These are phyloP conservation scores for Diadumene lineata DNA, from an alignment of 92 coral and sea anemone genomes.

Conservation along the genomic window DNA sequence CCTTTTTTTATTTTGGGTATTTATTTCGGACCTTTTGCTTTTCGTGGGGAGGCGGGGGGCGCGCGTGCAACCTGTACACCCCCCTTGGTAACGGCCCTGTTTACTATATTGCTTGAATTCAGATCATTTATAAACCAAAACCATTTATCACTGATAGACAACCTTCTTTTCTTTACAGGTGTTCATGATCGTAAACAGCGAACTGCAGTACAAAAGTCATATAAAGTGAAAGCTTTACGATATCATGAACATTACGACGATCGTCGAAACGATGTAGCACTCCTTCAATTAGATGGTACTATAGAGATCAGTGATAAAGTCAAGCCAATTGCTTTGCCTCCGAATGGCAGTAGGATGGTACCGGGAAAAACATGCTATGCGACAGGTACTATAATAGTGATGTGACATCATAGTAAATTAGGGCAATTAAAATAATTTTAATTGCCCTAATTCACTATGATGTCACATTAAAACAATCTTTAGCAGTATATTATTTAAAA, in stretches of 20 bases:
- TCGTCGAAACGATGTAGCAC: slow-evolving; percentile 47
- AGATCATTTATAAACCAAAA: too few relatives aligned
- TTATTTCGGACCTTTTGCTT: too few relatives aligned
- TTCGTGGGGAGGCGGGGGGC: too few relatives aligned
- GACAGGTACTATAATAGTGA: slow-evolving; percentile 27
- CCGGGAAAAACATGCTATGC: slow-evolving; percentile 39
- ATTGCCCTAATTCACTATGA: too few relatives aligned
- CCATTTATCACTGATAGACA: too few relatives aligned
- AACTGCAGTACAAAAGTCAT: slow-evolving; percentile 25
- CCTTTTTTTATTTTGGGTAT: too few relatives aligned
- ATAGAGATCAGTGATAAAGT: slow-evolving; percentile 28
- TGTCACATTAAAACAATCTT: too few relatives aligned
- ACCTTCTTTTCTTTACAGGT: neutral
- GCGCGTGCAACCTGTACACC: too few relatives aligned
- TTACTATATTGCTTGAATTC: neutral
- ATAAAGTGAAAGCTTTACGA: slow-evolving; percentile 23
- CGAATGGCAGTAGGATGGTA: slow-evolving; percentile 21
- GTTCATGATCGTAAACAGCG: neutral
- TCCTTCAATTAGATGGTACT: slow-evolving; percentile 26
- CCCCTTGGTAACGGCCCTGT: too few relatives aligned
- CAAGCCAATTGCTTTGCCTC: slow-evolving; percentile 38
- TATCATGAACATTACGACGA: slow-evolving; percentile 27
- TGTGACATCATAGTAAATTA: too few relatives aligned
- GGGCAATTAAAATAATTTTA: too few relatives aligned
- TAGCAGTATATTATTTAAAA: too few relatives aligned